Evolutionary conservation across 1,140 invertebrate species (phyloP), one percentile per base, ranked within the genome.

Genomic region (Pygmarrhopalites habei): DNA sequence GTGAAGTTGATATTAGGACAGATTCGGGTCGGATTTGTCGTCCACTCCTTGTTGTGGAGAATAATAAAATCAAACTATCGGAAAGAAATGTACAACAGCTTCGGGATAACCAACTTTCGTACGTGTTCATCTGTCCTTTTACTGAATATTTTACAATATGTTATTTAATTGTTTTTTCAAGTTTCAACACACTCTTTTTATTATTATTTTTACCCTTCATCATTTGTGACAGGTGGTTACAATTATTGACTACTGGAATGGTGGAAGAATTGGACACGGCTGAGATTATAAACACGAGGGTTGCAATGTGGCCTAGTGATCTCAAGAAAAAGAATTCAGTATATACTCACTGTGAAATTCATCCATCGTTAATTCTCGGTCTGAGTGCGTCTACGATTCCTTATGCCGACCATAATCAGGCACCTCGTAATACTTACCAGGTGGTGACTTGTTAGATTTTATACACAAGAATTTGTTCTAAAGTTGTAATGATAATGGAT

Each of bases 351-450:
- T 98, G 95, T 80, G 95, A 98, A 81, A 98, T 98, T 79, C 95
- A 99, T 80, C 94, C 95, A 21, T 91, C 93, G 46, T 97, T 98
- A 94, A 97, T 98, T 69, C 79, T 98, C 41, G 90, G 90, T 35
- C 94, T 98, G 1, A 98, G 95, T 80, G 96, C 96, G 2, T 96
- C 93, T 7, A 97, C 99, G 79, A 98, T 99, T 78, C 96, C 96
- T 62, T 99, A 98, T 75, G 95, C 95, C 69, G 94, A 99, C 93
- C 96, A 99, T 78, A 99, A 99, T 75, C 96, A 98, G 78, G 93
- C 90, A 75, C 94, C 95, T 49, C 89, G 95, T 79, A 97, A 97
- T 75, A 95, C 93, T 44, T 97, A 97, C 79, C 90, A 86, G 74
- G 82, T 83, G 73, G n/a, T 35, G 32, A 7, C 5, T 35, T 7